phyloP scores from a whole-genome alignment of 2,797 vertebrate genomes.

The Arctocebus calabarensis region DNA sequence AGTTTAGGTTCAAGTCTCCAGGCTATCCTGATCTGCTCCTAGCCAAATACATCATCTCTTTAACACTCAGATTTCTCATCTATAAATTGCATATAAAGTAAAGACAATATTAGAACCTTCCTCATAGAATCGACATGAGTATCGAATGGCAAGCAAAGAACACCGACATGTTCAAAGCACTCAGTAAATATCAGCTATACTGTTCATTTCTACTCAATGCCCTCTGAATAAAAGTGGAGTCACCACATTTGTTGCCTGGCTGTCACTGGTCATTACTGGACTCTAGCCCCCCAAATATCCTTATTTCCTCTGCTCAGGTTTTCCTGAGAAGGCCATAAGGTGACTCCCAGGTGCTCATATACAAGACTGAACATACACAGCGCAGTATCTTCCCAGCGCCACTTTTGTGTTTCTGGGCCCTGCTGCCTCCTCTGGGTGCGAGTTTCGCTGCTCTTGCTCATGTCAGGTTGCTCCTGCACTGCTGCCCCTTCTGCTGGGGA shows the following conservation, averaged over 20 bases:
- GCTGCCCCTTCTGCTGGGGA: neutral
- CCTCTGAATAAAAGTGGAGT: neutral
- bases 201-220: neutral
- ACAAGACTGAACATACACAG: neutral
- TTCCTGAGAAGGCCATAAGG: neutral
- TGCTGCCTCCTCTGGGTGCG: neutral
- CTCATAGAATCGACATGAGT: neutral
- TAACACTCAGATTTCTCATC: neutral
- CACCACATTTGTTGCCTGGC: neutral
- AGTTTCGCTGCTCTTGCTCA: too few species aligned
- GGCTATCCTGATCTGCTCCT: neutral
- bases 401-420: neutral
- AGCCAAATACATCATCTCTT: neutral
- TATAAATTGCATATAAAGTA: conserved; percentile 42
- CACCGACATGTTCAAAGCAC: neutral
- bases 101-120: conserved; percentile 12
- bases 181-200: neutral
- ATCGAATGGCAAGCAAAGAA: conserved; percentile 22
- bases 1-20: neutral
- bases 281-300: neutral
- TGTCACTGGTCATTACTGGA: neutral
- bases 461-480: fast-evolving
- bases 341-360: neutral
- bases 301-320: neutral
- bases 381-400: fast-evolving